A percentile compares a stretch with the other conserved stretches of the same genome.
Evolutionary conservation across 2,113 vertebrate species (phyloP).

Genomic region (Trematocara variabile): DNA sequence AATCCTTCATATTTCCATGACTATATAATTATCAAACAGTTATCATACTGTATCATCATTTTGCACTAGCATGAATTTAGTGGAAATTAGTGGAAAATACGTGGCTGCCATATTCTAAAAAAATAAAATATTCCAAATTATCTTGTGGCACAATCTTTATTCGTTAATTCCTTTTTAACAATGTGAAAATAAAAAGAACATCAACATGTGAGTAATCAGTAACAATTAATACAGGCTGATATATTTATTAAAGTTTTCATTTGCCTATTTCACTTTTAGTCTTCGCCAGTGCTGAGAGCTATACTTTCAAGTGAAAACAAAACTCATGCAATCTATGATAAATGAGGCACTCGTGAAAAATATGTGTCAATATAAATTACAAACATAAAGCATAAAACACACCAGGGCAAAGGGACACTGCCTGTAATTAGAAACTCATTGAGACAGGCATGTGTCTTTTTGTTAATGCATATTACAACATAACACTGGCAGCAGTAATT

Average conservation of each 20-base stretch:
- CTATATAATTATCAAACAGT: neutral
- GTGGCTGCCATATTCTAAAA: neutral
- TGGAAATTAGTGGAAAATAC: neutral
- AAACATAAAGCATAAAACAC: neutral
- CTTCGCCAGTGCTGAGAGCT: neutral
- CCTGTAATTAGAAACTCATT: neutral
- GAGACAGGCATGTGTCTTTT: neutral
- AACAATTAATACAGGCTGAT: constrained; percentile 11
- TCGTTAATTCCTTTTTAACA: constrained; percentile 40
- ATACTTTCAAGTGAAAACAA: neutral
- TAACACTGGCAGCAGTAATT: neutral
- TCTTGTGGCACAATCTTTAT: constrained; percentile 51
- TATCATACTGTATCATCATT: neutral
- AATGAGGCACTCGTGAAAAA: neutral
- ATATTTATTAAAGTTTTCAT: neutral
- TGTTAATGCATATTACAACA: neutral
- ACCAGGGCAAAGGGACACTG: neutral
- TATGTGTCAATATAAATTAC: neutral
- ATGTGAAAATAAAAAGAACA: constrained; percentile 14
- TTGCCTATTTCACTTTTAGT: neutral
- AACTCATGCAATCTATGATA: neutral
- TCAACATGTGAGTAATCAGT: constrained; percentile 14
- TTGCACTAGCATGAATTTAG: neutral
- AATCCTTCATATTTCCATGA: neutral
- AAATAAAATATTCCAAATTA: constrained; percentile 29